phyloP scores from a whole-genome alignment of 2,888 invertebrate genomes.

The Cerastis leucographa region DNA sequence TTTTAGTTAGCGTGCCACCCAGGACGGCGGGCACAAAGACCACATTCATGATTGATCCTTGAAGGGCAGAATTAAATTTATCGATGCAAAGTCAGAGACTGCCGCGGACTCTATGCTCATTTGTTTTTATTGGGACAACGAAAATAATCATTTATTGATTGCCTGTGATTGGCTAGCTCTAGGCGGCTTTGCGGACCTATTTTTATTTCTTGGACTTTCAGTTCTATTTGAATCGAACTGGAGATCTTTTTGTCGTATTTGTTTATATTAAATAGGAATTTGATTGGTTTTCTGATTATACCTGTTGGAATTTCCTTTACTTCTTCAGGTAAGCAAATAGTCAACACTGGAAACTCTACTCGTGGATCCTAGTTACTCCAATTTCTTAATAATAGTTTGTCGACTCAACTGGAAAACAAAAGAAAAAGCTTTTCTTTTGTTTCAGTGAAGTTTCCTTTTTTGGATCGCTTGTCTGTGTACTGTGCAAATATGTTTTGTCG shows the following conservation, averaged over 20 bases:
- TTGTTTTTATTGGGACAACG: slow-evolving; percentile 63
- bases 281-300: not conserved
- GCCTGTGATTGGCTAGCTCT: slow-evolving; percentile 49
- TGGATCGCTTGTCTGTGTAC: slow-evolving; percentile 21
- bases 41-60: slow-evolving; percentile 86
- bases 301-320: not conserved
- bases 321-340: not conserved
- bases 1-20: slow-evolving; percentile 88
- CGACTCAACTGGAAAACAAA: slow-evolving; percentile 2
- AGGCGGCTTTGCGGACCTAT: slow-evolving; percentile 28
- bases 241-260: slow-evolving; percentile 5
- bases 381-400: slow-evolving; percentile 13
- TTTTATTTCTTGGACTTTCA: slow-evolving; percentile 33
- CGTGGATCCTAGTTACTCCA: not conserved
- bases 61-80: slow-evolving; percentile 82
- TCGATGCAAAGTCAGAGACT: slow-evolving; percentile 66
- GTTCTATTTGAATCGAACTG: slow-evolving; percentile 12
- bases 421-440: slow-evolving; percentile 15
- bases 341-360: not conserved
- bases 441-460: slow-evolving; percentile 1
- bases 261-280: not conserved
- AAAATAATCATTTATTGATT: slow-evolving; percentile 67
- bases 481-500: slow-evolving; percentile 34
- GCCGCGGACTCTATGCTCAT: slow-evolving; percentile 59
- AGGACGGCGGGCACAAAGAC: slow-evolving; percentile 83